Conservation (phyloP, 2,113 vertebrate species). For the Lipophrys pholis region DNA sequence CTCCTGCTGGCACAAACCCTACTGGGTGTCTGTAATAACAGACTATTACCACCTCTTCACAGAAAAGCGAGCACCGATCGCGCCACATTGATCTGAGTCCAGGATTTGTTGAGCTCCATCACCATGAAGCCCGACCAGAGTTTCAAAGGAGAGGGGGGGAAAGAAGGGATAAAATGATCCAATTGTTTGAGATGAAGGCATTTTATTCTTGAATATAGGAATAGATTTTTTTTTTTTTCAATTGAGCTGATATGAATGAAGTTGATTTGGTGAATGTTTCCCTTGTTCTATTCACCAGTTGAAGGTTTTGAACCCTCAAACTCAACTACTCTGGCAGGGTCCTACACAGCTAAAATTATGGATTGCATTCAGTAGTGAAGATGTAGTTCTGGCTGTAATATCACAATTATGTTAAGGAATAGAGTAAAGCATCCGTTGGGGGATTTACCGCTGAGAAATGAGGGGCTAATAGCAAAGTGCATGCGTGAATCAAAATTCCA, state of each 20-base stretch:
- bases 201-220: conserved; percentile 40
- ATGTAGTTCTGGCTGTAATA: too few species aligned
- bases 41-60: conserved; percentile 54
- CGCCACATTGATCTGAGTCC: conserved; percentile 70
- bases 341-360: too few species aligned
- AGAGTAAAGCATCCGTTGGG: too few species aligned
- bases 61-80: conserved; percentile 31
- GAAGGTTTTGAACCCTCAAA: too few species aligned
- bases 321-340: too few species aligned
- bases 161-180: conserved; percentile 34
- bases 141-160: conserved; percentile 43
- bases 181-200: conserved; percentile 40
- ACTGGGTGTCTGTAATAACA: conserved; percentile 62
- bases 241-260: conserved; percentile 20
- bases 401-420: too few species aligned
- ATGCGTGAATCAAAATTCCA: too few species aligned
- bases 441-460: too few species aligned
- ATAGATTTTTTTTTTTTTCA: conserved; percentile 54
- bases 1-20: conserved; percentile 51
- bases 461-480: too few species aligned
- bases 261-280: conserved; percentile 55
- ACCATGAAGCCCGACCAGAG: conserved; percentile 17
- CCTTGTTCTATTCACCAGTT: too few species aligned
- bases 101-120: conserved; percentile 49
- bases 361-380: too few species aligned